Evolutionary conservation across 2,888 invertebrate species (phyloP).

Genomic region (Megalurothrips usitatus): DNA sequence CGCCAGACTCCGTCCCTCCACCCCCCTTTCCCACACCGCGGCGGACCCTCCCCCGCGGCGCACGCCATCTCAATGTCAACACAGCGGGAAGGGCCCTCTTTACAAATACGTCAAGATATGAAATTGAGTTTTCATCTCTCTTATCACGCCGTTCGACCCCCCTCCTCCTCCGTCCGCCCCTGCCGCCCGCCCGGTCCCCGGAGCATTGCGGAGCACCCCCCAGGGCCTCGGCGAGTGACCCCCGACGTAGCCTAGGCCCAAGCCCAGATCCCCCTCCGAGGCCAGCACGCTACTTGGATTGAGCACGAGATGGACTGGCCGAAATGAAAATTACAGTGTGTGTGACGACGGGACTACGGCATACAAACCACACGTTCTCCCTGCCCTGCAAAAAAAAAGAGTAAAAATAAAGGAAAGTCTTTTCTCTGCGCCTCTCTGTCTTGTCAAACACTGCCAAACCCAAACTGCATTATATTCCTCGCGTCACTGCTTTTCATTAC

Average conservation of each 20-base stretch:
- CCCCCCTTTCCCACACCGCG: neutral
- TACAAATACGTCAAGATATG: conserved; percentile 26
- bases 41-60: neutral
- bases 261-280: too few relatives aligned
- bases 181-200: too few relatives aligned
- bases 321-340: too few relatives aligned
- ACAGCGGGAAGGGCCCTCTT: conserved; percentile 11
- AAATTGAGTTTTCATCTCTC: conserved; percentile 26
- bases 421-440: neutral
- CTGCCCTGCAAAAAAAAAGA: neutral
- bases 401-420: neutral
- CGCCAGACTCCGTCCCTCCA: neutral
- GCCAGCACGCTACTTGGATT: too few relatives aligned
- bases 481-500: conserved; percentile 19
- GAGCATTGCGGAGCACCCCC: too few relatives aligned
- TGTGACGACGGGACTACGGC: too few relatives aligned
- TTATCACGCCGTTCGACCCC: neutral
- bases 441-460: neutral
- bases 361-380: too few relatives aligned
- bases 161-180: too few relatives aligned
- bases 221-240: too few relatives aligned
- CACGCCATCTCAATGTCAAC: conserved; percentile 4
- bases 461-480: neutral
- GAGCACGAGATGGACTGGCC: too few relatives aligned
- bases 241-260: too few relatives aligned